Conservation (phyloP, 2,113 vertebrate species). For the Peromyscus polionotus region DNA sequence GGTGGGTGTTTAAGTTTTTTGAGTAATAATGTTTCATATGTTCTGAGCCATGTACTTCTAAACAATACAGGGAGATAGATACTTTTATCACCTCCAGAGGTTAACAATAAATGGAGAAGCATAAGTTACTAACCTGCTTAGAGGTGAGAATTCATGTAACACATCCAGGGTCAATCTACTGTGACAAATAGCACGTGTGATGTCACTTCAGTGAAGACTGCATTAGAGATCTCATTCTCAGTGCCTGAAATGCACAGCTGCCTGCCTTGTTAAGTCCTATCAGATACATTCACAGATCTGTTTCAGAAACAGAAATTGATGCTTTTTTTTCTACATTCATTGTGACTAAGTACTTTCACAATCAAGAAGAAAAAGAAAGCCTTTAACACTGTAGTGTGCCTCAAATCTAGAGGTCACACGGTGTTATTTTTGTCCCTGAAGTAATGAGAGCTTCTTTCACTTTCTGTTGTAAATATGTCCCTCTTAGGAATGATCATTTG, state of each 20-base stretch:
- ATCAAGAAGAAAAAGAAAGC: background rate
- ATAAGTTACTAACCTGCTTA: background rate
- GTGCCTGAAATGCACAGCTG: background rate
- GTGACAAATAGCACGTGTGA: background rate
- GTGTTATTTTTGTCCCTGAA: background rate
- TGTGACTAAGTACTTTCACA: background rate
- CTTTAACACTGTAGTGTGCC: background rate
- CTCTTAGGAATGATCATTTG: background rate
- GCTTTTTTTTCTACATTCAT: background rate
- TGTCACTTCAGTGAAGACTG: background rate
- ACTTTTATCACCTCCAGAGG: background rate
- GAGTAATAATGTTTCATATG: background rate
- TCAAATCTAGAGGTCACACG: background rate
- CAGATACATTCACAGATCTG: background rate
- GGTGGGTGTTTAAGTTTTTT: background rate
- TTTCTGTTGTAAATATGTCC: background rate
- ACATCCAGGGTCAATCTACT: no score
- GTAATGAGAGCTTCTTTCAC: background rate
- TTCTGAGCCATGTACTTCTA: background rate
- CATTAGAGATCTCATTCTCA: background rate
- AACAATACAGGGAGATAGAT: background rate
- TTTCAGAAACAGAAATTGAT: background rate
- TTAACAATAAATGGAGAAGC: background rate
- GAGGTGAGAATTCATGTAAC: background rate
- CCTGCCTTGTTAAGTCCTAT: background rate